phyloP scores from a whole-genome alignment of 30 jellyfish, hydroid and myxozoan genomes.

The Hydra vulgaris region DNA sequence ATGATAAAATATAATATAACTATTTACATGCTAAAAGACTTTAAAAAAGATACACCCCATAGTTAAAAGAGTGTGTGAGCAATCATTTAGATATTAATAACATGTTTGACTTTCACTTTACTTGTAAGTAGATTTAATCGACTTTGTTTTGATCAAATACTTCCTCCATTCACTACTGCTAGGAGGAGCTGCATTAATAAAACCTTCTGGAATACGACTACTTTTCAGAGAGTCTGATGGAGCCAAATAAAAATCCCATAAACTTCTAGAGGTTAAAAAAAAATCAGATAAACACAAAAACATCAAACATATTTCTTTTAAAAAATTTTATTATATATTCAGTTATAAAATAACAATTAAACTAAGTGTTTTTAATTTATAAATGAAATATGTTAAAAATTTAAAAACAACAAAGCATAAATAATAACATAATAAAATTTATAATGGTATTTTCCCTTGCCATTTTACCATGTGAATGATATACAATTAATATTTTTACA shows the following conservation, averaged over 20 bases:
- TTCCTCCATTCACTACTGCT: constrained; percentile 38
- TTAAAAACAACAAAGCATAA: too few relatives aligned
- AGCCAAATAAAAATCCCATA: constrained; percentile 61
- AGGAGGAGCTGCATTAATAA: constrained; percentile 50
- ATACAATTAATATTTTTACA: too few relatives aligned
- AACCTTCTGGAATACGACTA: constrained; percentile 47
- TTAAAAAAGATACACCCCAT: neutral
- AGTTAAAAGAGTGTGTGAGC: neutral
- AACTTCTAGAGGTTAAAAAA: constrained; percentile 31
- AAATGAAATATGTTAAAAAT: too few relatives aligned
- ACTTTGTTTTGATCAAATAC: constrained; percentile 23
- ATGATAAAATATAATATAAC: neutral
- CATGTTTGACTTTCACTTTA: neutral
- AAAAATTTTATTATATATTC: too few relatives aligned
- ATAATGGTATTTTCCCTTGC: too few relatives aligned
- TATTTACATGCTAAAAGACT: neutral
- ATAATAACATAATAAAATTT: too few relatives aligned
- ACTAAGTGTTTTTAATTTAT: too few relatives aligned
- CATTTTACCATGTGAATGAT: too few relatives aligned
- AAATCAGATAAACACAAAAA: too few relatives aligned
- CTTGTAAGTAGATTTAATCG: neutral
- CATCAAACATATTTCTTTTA: too few relatives aligned
- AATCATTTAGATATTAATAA: neutral
- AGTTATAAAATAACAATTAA: too few relatives aligned
- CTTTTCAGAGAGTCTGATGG: constrained; percentile 34